Evolutionary conservation across 2,888 invertebrate genomes (phyloP).

Genomic region (Catocala nupta): DNA sequence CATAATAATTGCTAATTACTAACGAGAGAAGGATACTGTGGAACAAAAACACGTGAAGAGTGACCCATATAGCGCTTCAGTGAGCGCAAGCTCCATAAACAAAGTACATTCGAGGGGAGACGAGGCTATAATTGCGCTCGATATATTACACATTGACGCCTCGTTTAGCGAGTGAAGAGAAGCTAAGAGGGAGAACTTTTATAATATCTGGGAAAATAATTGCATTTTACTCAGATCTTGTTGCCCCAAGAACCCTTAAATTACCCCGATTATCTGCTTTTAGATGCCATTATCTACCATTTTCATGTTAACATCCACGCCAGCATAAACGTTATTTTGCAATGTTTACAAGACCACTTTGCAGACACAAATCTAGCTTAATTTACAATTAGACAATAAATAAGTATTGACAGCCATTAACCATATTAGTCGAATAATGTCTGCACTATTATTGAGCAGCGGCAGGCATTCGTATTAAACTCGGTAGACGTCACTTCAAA

Average conservation of each 20-base stretch:
- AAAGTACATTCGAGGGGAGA: constrained; percentile 40
- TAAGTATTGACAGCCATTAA: neutral
- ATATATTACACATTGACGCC: constrained; percentile 34
- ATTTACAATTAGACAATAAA: neutral
- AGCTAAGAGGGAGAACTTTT: constrained; percentile 15
- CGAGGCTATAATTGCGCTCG: constrained; percentile 40
- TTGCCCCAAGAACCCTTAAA: neutral
- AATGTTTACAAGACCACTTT: neutral
- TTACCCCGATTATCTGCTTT: constrained; percentile 6
- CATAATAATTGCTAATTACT: constrained; percentile 34
- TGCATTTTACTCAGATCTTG: constrained; percentile 9
- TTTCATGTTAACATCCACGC: neutral
- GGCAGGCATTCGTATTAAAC: constrained; percentile 25
- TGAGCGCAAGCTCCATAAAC: constrained; percentile 44
- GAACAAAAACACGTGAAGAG: constrained; percentile 44
- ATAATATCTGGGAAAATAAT: constrained; percentile 18
- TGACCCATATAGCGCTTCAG: constrained; percentile 56
- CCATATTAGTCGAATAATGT: constrained; percentile 3
- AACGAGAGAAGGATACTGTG: constrained; percentile 25
- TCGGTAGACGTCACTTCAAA: constrained; percentile 20
- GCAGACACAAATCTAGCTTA: no score
- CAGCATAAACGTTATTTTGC: neutral
- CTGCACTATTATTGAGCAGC: constrained; percentile 20
- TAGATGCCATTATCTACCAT: neutral
- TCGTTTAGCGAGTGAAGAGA: constrained; percentile 23